Percentiles rank a stretch among this genome's conserved stretches.
Evolutionary conservation across 2,113 vertebrate species (phyloP).

Genomic region (Nibea coibor): DNA sequence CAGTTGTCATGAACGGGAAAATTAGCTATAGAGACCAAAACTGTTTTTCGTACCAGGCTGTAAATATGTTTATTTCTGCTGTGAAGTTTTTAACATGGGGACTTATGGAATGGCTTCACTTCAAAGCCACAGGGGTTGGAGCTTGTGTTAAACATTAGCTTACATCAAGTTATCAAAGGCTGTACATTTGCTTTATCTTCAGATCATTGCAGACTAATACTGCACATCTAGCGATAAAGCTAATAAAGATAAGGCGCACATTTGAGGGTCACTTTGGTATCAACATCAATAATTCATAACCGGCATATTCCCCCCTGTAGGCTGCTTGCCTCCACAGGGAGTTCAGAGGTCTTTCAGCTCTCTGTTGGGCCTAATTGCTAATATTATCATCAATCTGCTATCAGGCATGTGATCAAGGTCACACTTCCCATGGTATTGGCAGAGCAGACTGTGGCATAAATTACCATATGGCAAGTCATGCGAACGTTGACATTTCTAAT

Average conservation of each 20-base stretch:
- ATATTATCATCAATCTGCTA: background rate
- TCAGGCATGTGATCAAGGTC: background rate
- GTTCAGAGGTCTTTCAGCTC: background rate
- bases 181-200: background rate
- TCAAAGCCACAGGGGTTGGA: too few species aligned
- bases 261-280: background rate
- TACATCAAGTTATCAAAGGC: background rate
- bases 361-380: background rate
- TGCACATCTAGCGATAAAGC: background rate
- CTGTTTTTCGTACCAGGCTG: too few species aligned
- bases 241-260: background rate
- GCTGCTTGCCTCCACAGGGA: background rate
- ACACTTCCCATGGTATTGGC: background rate
- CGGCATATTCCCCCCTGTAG: background rate
- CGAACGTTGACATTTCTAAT: background rate
- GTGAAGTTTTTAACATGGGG: too few species aligned
- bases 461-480: background rate
- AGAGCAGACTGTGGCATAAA: background rate
- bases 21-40: too few species aligned
- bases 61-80: too few species aligned
- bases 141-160: too few species aligned
- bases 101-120: too few species aligned
- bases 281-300: constrained; percentile 1
- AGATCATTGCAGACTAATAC: background rate
- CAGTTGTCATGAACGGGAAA: too few species aligned